A percentile compares a stretch with the other conserved stretches of the same genome.
Conservation (phyloP, 2,113 vertebrate genomes). For the Porphyrio hochstetteri region DNA sequence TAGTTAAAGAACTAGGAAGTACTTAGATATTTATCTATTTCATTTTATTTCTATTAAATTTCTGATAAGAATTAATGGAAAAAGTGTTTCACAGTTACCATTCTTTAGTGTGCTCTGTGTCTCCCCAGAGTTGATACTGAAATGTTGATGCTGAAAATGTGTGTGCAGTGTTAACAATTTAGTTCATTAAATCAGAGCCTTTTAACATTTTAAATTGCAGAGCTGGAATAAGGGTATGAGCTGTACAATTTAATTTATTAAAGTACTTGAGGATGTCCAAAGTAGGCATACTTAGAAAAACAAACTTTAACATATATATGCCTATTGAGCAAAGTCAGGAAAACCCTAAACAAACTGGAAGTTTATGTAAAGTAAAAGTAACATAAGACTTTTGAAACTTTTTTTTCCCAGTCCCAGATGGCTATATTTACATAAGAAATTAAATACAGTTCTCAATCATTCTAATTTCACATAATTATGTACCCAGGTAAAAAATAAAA, state of each 20-base stretch:
- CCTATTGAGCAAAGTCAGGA: not conserved
- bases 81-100: not conserved
- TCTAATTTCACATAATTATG: not conserved
- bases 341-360: not conserved
- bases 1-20: not conserved
- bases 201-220: not conserved
- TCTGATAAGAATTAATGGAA: not conserved
- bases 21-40: not conserved
- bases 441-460: not conserved
- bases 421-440: not conserved
- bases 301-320: not conserved
- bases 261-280: not conserved
- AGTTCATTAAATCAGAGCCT: not conserved
- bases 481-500: not conserved
- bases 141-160: not conserved
- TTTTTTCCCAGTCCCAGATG: not conserved
- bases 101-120: not conserved
- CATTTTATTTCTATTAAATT: not conserved
- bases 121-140: not conserved
- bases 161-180: not conserved
- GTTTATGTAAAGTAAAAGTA: not conserved
- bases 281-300: not conserved
- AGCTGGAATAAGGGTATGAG: not conserved
- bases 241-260: not conserved
- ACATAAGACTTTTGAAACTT: not conserved